A percentile compares a stretch with the other conserved stretches of the same genome.
Conservation (phyloP, 2,888 invertebrate species). For the Aquatica leii region DNA sequence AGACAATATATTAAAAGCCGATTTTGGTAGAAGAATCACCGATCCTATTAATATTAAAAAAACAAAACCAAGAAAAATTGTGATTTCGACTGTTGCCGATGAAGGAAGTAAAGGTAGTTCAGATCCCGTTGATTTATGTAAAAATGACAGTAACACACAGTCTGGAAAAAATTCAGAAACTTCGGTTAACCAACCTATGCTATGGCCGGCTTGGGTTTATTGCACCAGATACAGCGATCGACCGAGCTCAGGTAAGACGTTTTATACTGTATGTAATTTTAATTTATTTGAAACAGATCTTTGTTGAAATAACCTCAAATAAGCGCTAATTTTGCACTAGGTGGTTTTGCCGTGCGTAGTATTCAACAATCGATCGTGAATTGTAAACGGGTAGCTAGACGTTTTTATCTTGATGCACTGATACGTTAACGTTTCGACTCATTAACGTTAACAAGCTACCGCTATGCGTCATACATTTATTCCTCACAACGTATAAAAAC, state of each 20-base stretch:
- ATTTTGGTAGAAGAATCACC: constrained; percentile 78
- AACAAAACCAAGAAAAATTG: constrained; percentile 50
- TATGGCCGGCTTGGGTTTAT: constrained; percentile 99
- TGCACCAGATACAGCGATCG: constrained; percentile 94
- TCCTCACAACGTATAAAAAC: too few species aligned
- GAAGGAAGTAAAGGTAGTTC: constrained; percentile 42
- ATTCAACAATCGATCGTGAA: too few species aligned
- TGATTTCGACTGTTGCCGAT: constrained; percentile 49
- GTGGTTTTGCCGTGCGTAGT: too few species aligned
- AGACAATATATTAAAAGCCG: constrained; percentile 85
- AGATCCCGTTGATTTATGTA: constrained; percentile 59
- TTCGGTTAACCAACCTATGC: constrained; percentile 50
- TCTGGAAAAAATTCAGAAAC: constrained; percentile 55
- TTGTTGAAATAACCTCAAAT: too few species aligned
- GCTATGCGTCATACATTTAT: too few species aligned
- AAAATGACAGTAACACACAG: constrained; percentile 48
- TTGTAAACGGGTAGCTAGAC: neutral
- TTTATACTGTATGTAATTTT: constrained; percentile 37
- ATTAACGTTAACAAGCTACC: constrained; percentile 7
- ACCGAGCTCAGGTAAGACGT: constrained; percentile 81
- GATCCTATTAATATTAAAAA: constrained; percentile 73
- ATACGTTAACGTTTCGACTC: constrained; percentile 7
- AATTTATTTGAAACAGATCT: too few species aligned
- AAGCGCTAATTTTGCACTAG: too few species aligned
- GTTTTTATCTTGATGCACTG: constrained; percentile 3